Percentiles rank a stretch among this genome's conserved stretches.
Evolutionary conservation across 2,888 invertebrate species (phyloP).

Genomic region (Cremastobaeus sp.): DNA sequence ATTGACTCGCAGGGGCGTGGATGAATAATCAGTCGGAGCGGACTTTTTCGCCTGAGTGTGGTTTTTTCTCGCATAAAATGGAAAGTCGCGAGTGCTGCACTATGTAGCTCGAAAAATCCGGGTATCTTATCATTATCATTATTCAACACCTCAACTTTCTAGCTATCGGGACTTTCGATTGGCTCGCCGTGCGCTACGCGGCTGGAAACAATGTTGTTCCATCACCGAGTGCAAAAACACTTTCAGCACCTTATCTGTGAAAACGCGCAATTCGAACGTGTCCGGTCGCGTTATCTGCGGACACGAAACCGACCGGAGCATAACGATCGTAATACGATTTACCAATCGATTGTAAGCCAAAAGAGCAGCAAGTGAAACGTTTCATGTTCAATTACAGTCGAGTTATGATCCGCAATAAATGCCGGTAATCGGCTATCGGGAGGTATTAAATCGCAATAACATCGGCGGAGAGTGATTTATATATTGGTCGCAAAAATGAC

Average conservation of each 20-base stretch:
- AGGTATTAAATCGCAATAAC: conserved; percentile 18
- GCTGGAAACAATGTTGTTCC: conserved; percentile 1
- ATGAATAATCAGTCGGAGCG: too few relatives aligned
- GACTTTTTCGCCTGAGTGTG: too few relatives aligned
- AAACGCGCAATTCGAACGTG: conserved; percentile 26
- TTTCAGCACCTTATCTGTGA: conserved; percentile 14
- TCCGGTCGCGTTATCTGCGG: conserved; percentile 30
- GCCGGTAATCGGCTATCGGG: conserved; percentile 27
- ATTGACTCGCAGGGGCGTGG: too few relatives aligned
- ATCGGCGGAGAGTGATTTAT: conserved; percentile 26
- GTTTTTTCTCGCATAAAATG: too few relatives aligned
- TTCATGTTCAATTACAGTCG: conserved; percentile 33
- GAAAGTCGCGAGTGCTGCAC: too few relatives aligned
- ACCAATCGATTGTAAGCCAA: conserved; percentile 26
- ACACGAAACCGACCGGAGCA: conserved; percentile 39
- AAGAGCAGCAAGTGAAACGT: conserved; percentile 41
- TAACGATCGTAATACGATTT: conserved; percentile 45
- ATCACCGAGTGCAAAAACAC: conserved; percentile 4
- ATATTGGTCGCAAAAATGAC: conserved; percentile 25
- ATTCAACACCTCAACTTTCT: conserved; percentile 8
- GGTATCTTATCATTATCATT: not conserved
- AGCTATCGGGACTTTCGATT: too few relatives aligned
- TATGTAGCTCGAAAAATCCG: too few relatives aligned
- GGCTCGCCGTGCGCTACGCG: too few relatives aligned
- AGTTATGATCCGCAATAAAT: conserved; percentile 38